phyloP scores from a whole-genome alignment of 2,113 vertebrate species.

The Colinus virginianus region DNA sequence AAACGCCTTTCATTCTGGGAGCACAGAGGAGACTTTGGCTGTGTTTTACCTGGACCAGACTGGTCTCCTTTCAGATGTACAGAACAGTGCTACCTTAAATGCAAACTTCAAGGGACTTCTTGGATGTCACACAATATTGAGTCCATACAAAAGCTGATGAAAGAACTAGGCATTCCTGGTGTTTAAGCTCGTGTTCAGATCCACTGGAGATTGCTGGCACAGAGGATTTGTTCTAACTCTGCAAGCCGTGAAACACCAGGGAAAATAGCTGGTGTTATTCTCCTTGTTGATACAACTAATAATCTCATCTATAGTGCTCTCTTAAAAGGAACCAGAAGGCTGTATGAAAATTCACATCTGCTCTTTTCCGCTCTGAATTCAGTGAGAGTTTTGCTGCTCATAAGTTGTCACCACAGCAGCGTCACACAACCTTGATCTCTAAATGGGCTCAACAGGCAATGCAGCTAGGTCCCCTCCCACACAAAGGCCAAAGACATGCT shows the following conservation, averaged over 20 bases:
- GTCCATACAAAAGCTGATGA: constrained; percentile 44
- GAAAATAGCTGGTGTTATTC: constrained; percentile 15
- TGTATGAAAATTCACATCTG: constrained; percentile 14
- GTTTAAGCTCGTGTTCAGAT: constrained; percentile 16
- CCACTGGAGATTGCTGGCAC: constrained; percentile 15
- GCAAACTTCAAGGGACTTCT: constrained; percentile 42
- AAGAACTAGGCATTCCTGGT: constrained; percentile 53
- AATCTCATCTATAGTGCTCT: neutral
- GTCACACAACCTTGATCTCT: neutral
- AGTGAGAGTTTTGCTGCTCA: neutral
- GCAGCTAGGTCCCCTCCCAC: neutral
- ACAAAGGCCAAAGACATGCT: neutral
- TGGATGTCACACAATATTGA: constrained; percentile 27
- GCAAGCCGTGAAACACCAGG: constrained; percentile 14
- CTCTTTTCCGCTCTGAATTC: neutral
- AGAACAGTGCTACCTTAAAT: constrained; percentile 20
- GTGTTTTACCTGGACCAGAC: neutral
- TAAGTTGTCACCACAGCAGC: neutral
- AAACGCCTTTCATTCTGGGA: neutral
- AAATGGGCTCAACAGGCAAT: neutral
- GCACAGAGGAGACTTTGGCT: constrained; percentile 30
- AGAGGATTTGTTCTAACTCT: constrained; percentile 44
- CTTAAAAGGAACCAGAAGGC: constrained; percentile 30
- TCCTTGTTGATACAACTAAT: constrained; percentile 46
- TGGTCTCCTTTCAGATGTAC: constrained; percentile 30